Evolutionary conservation across 1,140 invertebrate species (phyloP).

Genomic region (Temnothorax longispinosus): DNA sequence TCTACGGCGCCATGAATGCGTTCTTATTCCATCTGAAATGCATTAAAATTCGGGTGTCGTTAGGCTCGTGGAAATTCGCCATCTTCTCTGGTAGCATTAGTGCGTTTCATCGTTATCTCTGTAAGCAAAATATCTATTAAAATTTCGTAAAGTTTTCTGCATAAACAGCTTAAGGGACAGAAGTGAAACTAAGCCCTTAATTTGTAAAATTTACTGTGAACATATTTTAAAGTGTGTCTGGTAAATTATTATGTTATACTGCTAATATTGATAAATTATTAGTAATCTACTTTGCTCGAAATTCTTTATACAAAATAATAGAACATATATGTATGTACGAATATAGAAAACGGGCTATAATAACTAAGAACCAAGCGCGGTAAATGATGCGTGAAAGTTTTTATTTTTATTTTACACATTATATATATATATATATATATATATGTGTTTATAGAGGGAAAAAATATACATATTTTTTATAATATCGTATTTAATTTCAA

Average conservation of each 20-base stretch:
- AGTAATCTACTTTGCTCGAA: neutral
- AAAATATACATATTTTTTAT: neutral
- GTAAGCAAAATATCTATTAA: slow-evolving; percentile 60
- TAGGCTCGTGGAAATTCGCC: slow-evolving; percentile 16
- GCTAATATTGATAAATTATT: neutral
- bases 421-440: neutral
- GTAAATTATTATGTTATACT: neutral
- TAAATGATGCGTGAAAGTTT: no score
- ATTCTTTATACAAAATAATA: neutral
- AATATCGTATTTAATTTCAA: slow-evolving; percentile 23
- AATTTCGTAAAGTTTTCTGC: slow-evolving; percentile 20
- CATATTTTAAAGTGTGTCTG: neutral
- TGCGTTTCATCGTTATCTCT: slow-evolving; percentile 72
- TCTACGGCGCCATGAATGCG: slow-evolving; percentile 58
- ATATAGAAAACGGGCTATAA: no score
- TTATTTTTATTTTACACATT: neutral
- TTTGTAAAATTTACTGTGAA: neutral
- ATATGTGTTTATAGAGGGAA: neutral
- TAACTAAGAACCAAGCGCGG: no score
- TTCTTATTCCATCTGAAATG: slow-evolving; percentile 68
- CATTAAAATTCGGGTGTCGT: slow-evolving; percentile 49
- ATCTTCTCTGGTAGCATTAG: slow-evolving; percentile 59
- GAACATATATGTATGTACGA: no score
- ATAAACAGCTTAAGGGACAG: neutral
- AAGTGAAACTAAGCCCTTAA: neutral